Percentiles rank a stretch among this genome's conserved stretches.
phyloP scores from a whole-genome alignment of 2,797 vertebrate genomes.

The Lateolabrax maculatus region DNA sequence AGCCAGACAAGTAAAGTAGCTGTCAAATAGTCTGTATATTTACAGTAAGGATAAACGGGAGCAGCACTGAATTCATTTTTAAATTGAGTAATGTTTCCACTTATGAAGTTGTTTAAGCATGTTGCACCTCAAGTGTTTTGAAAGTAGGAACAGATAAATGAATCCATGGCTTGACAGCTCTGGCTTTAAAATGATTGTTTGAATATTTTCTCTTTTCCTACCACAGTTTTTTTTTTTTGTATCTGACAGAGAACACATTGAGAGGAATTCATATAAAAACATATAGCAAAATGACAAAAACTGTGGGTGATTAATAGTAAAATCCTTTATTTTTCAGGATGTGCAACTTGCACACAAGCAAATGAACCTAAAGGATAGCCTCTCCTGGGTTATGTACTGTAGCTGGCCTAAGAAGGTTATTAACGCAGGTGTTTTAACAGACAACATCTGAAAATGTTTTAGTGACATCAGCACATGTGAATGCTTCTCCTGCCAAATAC shows the following conservation, averaged over 20 bases:
- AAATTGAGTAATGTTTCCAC: slow-evolving; percentile 4
- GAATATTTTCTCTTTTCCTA: slow-evolving; percentile 13
- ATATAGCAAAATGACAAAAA: neutral
- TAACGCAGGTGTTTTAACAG: slow-evolving; percentile 1
- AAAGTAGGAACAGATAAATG: slow-evolving; percentile 11
- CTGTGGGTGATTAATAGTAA: neutral
- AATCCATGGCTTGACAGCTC: slow-evolving; percentile 11
- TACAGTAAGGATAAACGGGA: neutral
- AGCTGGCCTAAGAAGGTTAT: neutral
- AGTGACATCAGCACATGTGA: neutral
- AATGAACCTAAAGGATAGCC: neutral
- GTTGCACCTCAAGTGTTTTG: slow-evolving; percentile 19
- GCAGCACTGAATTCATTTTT: neutral
- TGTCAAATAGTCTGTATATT: slow-evolving; percentile 19
- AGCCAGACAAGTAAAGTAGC: neutral
- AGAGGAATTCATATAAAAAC: slow-evolving; percentile 11
- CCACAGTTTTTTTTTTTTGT: neutral
- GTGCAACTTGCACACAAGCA: neutral
- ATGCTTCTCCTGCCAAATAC: neutral
- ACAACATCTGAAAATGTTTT: slow-evolving; percentile 3
- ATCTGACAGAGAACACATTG: neutral
- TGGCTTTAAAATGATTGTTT: slow-evolving; percentile 19
- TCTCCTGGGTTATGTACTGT: neutral
- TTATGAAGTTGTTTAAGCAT: slow-evolving; percentile 9
- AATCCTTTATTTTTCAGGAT: neutral